phyloP scores from a whole-genome alignment of 2,797 vertebrate genomes.

The Peromyscus attwateri region DNA sequence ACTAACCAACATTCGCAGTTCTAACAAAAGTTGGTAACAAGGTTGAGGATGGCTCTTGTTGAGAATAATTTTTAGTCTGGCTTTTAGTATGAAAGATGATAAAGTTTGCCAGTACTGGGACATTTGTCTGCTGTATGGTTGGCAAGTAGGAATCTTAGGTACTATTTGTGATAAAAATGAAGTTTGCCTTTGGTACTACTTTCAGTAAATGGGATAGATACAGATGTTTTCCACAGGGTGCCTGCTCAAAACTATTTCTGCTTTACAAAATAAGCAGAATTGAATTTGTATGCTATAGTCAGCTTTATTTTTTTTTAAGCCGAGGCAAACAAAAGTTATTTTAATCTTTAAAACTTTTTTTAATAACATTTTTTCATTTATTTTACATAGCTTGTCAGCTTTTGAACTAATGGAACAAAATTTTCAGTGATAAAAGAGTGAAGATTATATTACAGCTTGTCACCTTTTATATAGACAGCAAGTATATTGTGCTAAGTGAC shows the following conservation, averaged over 20 bases:
- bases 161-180: constrained; percentile 55
- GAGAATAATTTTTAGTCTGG: constrained; percentile 19
- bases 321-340: neutral
- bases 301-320: neutral
- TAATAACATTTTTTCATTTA: neutral
- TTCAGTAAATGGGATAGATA: neutral
- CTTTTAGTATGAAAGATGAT: neutral
- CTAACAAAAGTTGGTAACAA: neutral
- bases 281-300: neutral
- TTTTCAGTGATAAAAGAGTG: neutral
- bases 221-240: neutral
- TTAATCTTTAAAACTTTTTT: neutral
- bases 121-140: neutral
- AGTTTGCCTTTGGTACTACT: neutral
- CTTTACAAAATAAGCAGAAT: neutral
- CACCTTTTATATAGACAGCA: neutral
- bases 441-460: neutral
- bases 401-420: constrained; percentile 14
- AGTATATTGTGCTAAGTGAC: neutral
- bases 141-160: neutral
- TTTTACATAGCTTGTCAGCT: neutral
- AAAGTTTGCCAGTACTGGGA: neutral
- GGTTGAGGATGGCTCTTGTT: neutral
- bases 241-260: neutral
- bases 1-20: constrained; percentile 7